Evolutionary conservation across 2,888 invertebrate species (phyloP).

Genomic region (Tinea pellionella): DNA sequence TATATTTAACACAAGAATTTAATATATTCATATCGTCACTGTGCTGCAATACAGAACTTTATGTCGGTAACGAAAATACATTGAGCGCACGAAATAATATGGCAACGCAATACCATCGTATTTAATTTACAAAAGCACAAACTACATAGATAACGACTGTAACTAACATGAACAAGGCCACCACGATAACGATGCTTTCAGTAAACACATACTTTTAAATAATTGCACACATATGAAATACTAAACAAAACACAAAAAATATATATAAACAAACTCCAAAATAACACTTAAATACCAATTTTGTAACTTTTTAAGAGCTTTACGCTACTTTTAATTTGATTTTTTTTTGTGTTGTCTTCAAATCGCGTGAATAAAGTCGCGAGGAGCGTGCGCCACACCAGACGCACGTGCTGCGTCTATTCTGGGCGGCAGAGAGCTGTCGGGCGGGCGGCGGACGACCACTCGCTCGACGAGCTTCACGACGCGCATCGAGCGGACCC

Average conservation of each 20-base stretch:
- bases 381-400: conserved; percentile 46
- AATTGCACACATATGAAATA: not conserved
- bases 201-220: conserved; percentile 31
- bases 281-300: not conserved
- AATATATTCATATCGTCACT: not conserved
- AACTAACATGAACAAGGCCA: conserved; percentile 36
- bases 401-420: conserved; percentile 69
- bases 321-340: not conserved
- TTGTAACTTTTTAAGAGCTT: not conserved
- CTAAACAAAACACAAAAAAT: not conserved
- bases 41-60: not conserved
- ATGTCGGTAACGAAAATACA: not conserved
- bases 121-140: not conserved
- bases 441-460: conserved; percentile 27
- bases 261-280: not conserved
- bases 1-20: not conserved
- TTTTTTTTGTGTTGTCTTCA: conserved; percentile 1
- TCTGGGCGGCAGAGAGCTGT: conserved; percentile 46
- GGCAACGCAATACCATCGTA: not conserved
- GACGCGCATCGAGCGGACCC: conserved; percentile 21
- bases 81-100: not conserved
- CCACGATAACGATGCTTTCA: conserved; percentile 35
- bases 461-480: conserved; percentile 55
- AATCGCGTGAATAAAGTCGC: conserved; percentile 16
- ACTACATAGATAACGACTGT: not conserved